Conservation (phyloP, 1,140 invertebrate species). For the Phthorimaea operculella region DNA sequence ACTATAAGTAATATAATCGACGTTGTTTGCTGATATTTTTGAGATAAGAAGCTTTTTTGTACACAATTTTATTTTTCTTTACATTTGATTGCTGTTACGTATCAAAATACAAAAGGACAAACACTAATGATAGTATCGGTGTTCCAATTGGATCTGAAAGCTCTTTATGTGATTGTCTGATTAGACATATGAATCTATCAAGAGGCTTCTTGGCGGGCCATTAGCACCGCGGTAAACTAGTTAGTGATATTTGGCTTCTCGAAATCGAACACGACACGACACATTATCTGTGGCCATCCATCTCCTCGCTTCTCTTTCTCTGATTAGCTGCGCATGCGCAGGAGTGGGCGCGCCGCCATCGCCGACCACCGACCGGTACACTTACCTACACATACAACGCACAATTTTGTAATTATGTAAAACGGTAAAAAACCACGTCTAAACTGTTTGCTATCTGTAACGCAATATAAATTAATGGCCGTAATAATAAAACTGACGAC, state of each 20-base stretch:
- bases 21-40: too few relatives aligned
- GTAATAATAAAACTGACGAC: conserved; percentile 54
- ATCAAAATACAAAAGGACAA: too few relatives aligned
- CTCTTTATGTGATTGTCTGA: not conserved
- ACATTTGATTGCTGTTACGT: too few relatives aligned
- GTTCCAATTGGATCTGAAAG: not conserved
- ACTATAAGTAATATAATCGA: too few relatives aligned
- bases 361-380: conserved; percentile 15
- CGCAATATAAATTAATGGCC: conserved; percentile 57
- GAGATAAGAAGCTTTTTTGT: too few relatives aligned
- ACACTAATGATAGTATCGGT: too few relatives aligned
- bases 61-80: too few relatives aligned
- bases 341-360: conserved; percentile 41
- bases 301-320: conserved; percentile 52
- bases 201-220: conserved; percentile 29
- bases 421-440: conserved; percentile 53
- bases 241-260: conserved; percentile 45
- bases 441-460: conserved; percentile 58
- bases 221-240: conserved; percentile 39
- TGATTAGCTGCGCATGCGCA: conserved; percentile 24
- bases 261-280: conserved; percentile 55
- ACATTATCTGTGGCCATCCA: conserved; percentile 57
- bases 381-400: conserved; percentile 46
- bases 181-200: conserved; percentile 21
- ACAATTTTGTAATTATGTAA: conserved; percentile 64